A percentile compares a stretch with the other conserved stretches of the same genome.
These are phyloP conservation scores for Philypnodon macrostomus DNA, from an alignment of 2,797 vertebrate genomes.

Conservation along the genomic window DNA sequence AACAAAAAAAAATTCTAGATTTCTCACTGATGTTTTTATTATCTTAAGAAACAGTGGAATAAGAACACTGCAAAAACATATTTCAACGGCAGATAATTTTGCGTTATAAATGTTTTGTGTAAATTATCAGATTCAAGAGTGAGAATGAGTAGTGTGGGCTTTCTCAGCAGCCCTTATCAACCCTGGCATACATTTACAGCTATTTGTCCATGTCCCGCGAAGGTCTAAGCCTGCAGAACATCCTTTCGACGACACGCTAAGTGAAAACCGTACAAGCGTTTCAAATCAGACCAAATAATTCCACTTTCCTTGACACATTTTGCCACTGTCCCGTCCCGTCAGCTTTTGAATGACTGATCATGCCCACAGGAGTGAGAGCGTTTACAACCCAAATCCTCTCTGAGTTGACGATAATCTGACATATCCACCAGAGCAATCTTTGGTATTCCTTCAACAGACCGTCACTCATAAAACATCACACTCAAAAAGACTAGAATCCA, in stretches of 20 bases:
- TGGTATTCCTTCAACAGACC: slow-evolving; percentile 69
- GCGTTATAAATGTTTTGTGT: too few species aligned
- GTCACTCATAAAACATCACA: slow-evolving; percentile 62
- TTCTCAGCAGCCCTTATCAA: slow-evolving; percentile 48
- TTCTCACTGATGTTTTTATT: too few species aligned
- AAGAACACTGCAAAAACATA: too few species aligned
- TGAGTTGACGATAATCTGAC: slow-evolving; percentile 76
- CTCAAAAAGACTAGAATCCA: slow-evolving; percentile 54
- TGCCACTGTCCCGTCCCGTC: slow-evolving; percentile 30
- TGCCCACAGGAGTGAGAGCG: slow-evolving; percentile 63
- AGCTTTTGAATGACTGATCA: slow-evolving; percentile 70
- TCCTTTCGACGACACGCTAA: slow-evolving; percentile 47
- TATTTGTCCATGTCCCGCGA: slow-evolving; percentile 61
- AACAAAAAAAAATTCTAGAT: too few species aligned
- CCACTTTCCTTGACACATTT: slow-evolving; percentile 54
- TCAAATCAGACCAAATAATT: slow-evolving; percentile 69
- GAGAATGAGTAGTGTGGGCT: too few species aligned
- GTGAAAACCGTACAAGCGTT: slow-evolving; percentile 55
- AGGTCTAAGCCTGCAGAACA: slow-evolving; percentile 69
- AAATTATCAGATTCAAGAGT: too few species aligned
- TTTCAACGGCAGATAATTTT: too few species aligned
- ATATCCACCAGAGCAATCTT: slow-evolving; percentile 66
- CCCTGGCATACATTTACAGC: slow-evolving; percentile 56
- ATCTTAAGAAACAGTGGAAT: too few species aligned
- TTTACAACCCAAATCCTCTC: slow-evolving; percentile 70